These are phyloP conservation scores for Deroplatys truncata DNA, from an alignment of 2,888 invertebrate species.

Conservation along the genomic window DNA sequence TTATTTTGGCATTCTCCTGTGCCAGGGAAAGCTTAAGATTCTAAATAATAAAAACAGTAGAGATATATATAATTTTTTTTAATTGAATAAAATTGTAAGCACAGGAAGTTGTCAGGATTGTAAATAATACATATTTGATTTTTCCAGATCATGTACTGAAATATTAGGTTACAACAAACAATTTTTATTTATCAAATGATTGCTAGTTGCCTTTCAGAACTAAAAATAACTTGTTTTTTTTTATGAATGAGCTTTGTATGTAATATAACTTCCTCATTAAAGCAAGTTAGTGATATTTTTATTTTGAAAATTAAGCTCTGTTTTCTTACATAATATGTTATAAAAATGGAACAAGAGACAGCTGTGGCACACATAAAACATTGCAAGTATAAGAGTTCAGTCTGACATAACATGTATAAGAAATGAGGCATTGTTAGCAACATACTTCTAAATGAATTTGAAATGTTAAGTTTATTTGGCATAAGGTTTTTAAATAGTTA, in stretches of 20 bases:
- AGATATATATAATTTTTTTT: not conserved
- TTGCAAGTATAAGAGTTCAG: not conserved
- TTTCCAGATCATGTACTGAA: not conserved
- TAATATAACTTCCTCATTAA: not conserved
- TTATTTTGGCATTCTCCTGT: not conserved
- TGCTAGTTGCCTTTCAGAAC: not conserved
- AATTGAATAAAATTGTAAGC: not conserved
- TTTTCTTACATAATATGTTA: not conserved
- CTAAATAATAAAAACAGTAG: not conserved
- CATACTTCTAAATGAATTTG: not conserved
- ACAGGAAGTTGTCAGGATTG: not conserved
- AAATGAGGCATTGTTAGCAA: not conserved
- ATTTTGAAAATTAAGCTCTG: not conserved
- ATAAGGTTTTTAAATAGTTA: not conserved
- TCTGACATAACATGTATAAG: not conserved
- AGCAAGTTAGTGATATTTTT: not conserved
- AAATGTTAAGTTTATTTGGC: not conserved
- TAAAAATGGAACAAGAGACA: not conserved
- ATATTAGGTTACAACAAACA: not conserved
- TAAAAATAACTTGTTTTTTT: not conserved
- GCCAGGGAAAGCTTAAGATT: not conserved
- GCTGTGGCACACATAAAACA: not conserved
- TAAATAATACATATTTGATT: not conserved
- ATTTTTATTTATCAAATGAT: not conserved
- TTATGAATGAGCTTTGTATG: not conserved